Percentiles rank a stretch among this genome's conserved stretches.
Conservation (phyloP, 2,888 invertebrate species). For the Ophraella communa region DNA sequence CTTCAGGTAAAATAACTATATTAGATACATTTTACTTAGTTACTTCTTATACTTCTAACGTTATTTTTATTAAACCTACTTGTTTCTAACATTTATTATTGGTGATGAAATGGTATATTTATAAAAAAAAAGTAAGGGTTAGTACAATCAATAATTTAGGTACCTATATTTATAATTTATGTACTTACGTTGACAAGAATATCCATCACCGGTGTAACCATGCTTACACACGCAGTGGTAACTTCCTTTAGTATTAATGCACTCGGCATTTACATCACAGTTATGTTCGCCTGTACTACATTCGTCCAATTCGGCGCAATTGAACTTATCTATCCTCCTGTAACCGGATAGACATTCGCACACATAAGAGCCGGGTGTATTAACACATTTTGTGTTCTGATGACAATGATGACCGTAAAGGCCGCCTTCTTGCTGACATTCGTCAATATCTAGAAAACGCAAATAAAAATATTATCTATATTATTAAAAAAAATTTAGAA, state of each 20-base stretch:
- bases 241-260: slow-evolving; percentile 82
- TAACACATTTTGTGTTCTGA: slow-evolving; percentile 82
- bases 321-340: slow-evolving; percentile 76
- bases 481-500: not conserved
- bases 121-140: no score
- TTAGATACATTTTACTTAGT: no score
- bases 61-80: no score
- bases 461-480: no score
- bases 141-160: no score
- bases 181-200: slow-evolving; percentile 78
- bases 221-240: slow-evolving; percentile 76
- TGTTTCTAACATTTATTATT: no score
- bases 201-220: slow-evolving; percentile 81
- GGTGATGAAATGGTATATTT: no score
- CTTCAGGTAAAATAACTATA: no score
- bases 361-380: slow-evolving; percentile 80
- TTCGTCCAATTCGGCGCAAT: slow-evolving; percentile 82
- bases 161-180: not conserved
- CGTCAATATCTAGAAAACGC: slow-evolving; percentile 77
- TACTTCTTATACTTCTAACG: no score
- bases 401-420: slow-evolving; percentile 85
- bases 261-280: slow-evolving; percentile 78
- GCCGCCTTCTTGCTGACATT: slow-evolving; percentile 80
- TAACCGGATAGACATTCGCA: slow-evolving; percentile 86
- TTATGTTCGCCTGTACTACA: slow-evolving; percentile 74